phyloP scores from a whole-genome alignment of 2,113 vertebrate genomes.

The Lepus timidus region DNA sequence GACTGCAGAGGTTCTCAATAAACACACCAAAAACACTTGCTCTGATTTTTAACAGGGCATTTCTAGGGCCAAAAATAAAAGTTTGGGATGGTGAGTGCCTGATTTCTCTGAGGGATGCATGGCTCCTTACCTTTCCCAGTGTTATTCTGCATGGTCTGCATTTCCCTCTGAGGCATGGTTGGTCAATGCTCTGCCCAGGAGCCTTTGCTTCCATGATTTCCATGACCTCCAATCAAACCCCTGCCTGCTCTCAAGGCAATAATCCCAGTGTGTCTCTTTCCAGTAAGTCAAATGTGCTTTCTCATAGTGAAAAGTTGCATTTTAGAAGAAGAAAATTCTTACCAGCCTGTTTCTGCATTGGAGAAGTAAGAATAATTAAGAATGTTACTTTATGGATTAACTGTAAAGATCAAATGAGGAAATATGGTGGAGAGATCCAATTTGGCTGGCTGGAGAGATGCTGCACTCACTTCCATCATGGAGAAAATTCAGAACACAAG shows the following conservation, averaged over 20 bases:
- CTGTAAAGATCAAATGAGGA: background rate
- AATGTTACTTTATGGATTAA: background rate
- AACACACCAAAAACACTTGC: background rate
- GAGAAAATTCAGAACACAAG: no score
- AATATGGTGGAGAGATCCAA: background rate
- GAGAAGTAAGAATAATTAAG: background rate
- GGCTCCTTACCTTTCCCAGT: no score
- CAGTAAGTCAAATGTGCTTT: background rate
- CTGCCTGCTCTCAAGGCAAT: no score
- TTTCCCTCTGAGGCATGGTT: rapidly evolving
- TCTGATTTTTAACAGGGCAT: background rate
- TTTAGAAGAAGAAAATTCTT: background rate
- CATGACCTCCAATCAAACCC: background rate
- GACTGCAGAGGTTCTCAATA: background rate
- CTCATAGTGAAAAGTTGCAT: background rate
- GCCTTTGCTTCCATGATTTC: background rate
- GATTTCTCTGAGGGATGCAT: rapidly evolving
- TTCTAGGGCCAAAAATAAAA: background rate
- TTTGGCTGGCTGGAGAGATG: background rate
- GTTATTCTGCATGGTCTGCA: rapidly evolving
- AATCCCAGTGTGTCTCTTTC: background rate
- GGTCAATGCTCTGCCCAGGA: background rate
- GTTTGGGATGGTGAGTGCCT: rapidly evolving
- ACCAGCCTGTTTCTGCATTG: background rate
- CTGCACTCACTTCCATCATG: no score